phyloP scores from a whole-genome alignment of 2,888 invertebrate genomes.

The Tachina lurida region DNA sequence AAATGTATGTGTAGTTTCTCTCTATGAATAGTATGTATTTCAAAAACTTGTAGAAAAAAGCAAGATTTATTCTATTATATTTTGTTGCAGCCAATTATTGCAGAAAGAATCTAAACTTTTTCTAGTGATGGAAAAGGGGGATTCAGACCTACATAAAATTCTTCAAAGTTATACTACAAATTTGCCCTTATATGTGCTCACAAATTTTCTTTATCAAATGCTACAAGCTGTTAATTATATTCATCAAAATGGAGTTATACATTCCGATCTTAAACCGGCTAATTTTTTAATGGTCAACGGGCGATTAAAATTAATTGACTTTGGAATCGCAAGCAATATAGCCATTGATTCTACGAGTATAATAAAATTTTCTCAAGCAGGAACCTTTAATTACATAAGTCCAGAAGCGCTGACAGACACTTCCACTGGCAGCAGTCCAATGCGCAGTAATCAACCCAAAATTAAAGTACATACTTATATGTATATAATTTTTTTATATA shows the following conservation, averaged over 20 bases:
- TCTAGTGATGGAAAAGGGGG: constrained; percentile 96
- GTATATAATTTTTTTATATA: background rate
- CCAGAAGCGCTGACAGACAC: constrained; percentile 93
- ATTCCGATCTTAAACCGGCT: constrained; percentile 98
- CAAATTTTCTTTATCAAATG: constrained; percentile 97
- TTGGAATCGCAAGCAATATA: constrained; percentile 96
- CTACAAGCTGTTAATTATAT: constrained; percentile 94
- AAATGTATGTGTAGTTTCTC: constrained; percentile 91
- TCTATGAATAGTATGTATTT: constrained; percentile 91
- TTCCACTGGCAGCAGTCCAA: constrained; percentile 82
- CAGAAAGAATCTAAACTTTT: constrained; percentile 87
- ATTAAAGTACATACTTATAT: constrained; percentile 81
- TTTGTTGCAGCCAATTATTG: constrained; percentile 87
- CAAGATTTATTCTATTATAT: constrained; percentile 33
- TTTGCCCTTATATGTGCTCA: constrained; percentile 89
- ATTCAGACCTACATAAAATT: constrained; percentile 92
- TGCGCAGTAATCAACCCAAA: constrained; percentile 83
- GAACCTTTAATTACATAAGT: constrained; percentile 97
- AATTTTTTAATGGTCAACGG: constrained; percentile 96
- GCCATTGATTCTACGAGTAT: constrained; percentile 95
- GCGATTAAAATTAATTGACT: constrained; percentile 96
- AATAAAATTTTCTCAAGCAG: constrained; percentile 90
- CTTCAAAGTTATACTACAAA: constrained; percentile 85
- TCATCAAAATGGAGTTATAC: constrained; percentile 95
- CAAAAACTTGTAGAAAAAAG: background rate